Evolutionary conservation across 2,113 vertebrate genomes (phyloP).

Genomic region (Heterochromis multidens): DNA sequence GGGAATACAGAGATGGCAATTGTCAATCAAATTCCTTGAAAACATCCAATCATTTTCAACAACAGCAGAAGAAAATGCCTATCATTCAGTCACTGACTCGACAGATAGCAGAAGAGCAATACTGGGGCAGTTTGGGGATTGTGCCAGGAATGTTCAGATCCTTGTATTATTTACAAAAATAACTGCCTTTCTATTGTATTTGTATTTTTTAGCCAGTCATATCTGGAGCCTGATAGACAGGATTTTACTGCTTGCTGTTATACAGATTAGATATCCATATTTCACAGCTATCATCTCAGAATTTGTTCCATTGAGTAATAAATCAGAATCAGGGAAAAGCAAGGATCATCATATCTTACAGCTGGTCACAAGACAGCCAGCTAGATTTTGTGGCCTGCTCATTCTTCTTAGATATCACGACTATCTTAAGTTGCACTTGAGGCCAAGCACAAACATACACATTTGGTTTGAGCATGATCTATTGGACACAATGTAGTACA

Average conservation of each 20-base stretch:
- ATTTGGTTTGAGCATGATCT: slow-evolving; percentile 39
- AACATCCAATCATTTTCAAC: slow-evolving; percentile 34
- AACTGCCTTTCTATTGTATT: neutral
- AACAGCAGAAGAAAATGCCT: slow-evolving; percentile 2
- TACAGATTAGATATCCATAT: slow-evolving; percentile 26
- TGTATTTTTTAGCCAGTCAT: neutral
- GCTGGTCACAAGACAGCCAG: slow-evolving; percentile 27
- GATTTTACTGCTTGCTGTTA: slow-evolving; percentile 2
- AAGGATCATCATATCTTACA: slow-evolving; percentile 30
- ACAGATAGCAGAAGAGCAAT: neutral
- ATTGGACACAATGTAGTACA: slow-evolving; percentile 22
- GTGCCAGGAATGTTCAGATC: slow-evolving; percentile 12
- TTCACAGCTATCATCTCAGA: slow-evolving; percentile 35
- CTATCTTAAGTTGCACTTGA: slow-evolving; percentile 22
- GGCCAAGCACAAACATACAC: neutral
- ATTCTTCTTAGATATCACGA: slow-evolving; percentile 27
- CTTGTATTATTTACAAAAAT: slow-evolving; percentile 23
- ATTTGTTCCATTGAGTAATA: slow-evolving; percentile 39
- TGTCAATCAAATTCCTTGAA: slow-evolving; percentile 44
- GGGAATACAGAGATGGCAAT: slow-evolving; percentile 34
- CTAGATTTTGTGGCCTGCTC: neutral
- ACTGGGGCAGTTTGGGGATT: neutral
- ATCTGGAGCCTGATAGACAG: neutral
- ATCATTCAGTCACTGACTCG: slow-evolving; percentile 18
- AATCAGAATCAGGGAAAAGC: slow-evolving; percentile 35